These are phyloP conservation scores for Sisor rabdophorus DNA, from an alignment of 2,113 vertebrate genomes.

Conservation along the genomic window DNA sequence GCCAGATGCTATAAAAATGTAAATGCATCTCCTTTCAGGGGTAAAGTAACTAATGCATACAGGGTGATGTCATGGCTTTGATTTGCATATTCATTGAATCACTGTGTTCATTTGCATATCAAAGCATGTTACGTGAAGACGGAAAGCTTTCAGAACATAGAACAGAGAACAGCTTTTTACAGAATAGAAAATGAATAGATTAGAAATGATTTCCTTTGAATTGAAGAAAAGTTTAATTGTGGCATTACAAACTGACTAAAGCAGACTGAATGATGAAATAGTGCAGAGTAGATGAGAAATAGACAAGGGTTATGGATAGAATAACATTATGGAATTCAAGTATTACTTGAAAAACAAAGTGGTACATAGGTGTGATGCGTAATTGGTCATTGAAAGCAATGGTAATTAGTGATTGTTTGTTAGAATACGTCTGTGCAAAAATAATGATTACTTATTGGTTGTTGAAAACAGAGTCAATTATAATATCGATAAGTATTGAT, in stretches of 20 bases:
- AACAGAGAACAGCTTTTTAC: neutral
- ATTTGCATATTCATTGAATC: conserved; percentile 5
- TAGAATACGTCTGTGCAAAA: too few relatives aligned
- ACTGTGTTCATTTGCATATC: neutral
- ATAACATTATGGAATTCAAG: neutral
- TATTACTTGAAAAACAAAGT: neutral
- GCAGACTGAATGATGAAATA: neutral
- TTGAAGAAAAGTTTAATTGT: neutral
- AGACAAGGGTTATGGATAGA: neutral
- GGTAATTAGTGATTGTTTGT: too few relatives aligned
- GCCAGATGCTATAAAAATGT: conserved; percentile 1
- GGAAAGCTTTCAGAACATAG: neutral
- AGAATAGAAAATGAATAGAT: neutral
- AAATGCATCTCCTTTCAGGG: neutral
- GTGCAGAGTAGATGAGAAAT: neutral
- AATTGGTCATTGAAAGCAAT: neutral
- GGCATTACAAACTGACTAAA: neutral
- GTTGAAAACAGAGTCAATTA: too few relatives aligned
- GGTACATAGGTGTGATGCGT: neutral
- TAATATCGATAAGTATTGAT: too few relatives aligned
- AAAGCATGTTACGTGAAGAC: neutral
- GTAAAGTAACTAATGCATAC: neutral
- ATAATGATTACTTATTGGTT: neutral
- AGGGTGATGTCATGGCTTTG: neutral
- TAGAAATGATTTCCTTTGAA: neutral